Conservation (phyloP, 2,113 vertebrate species). For the Heterotilapia buettikoferi region DNA sequence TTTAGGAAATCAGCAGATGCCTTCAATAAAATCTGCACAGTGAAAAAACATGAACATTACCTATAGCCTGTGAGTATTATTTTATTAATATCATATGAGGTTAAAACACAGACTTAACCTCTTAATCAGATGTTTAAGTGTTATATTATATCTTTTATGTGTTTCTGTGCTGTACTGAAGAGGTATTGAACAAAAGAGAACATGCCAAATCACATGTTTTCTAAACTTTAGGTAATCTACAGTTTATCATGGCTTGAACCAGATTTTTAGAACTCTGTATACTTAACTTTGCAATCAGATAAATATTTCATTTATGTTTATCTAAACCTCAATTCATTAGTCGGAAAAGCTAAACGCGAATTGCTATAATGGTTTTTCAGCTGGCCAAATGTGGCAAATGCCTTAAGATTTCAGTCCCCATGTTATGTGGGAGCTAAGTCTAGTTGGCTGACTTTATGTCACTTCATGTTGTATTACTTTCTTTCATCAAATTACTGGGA, state of each 20-base stretch:
- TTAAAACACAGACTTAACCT: neutral
- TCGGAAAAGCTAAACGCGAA: rapidly evolving
- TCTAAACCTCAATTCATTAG: neutral
- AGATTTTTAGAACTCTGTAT: neutral
- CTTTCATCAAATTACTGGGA: neutral
- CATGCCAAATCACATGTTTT: neutral
- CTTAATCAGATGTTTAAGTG: neutral
- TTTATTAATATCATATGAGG: neutral
- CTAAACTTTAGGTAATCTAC: neutral
- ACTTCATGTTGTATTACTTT: neutral
- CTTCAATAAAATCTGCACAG: neutral
- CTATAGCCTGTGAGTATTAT: neutral
- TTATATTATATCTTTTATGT: neutral
- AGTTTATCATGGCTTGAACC: neutral
- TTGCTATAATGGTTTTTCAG: neutral
- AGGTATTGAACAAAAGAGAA: neutral
- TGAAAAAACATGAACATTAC: neutral
- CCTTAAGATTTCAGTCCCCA: neutral
- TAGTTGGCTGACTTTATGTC: neutral
- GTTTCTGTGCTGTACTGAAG: neutral
- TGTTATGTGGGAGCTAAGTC: neutral
- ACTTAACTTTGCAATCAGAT: neutral
- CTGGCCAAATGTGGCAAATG: neutral
- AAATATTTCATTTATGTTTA: neutral
- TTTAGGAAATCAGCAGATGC: neutral